These are phyloP conservation scores for Luperina testacea DNA, from an alignment of 2,888 invertebrate genomes.

Conservation along the genomic window DNA sequence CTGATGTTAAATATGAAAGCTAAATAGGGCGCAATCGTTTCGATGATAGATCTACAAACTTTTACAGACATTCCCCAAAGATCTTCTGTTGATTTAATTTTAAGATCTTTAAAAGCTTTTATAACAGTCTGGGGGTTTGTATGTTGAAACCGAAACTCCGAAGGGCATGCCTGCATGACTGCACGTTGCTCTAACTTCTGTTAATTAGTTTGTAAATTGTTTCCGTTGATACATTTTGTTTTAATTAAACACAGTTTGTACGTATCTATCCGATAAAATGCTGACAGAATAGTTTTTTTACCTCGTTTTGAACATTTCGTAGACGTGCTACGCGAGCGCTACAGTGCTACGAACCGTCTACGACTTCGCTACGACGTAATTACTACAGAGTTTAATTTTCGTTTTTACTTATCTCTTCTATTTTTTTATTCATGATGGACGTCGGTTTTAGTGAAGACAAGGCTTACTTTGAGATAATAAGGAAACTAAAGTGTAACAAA, in stretches of 20 bases:
- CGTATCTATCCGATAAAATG: slow-evolving; percentile 41
- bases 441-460: slow-evolving; percentile 32
- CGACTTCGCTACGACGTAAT: slow-evolving; percentile 61
- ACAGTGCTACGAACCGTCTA: slow-evolving; percentile 61
- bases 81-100: too few species aligned
- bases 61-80: too few species aligned
- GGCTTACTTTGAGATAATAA: slow-evolving; percentile 47
- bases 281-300: slow-evolving; percentile 39
- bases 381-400: slow-evolving; percentile 60
- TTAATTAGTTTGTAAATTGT: slow-evolving; percentile 36
- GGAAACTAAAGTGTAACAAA: slow-evolving; percentile 40
- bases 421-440: slow-evolving; percentile 47
- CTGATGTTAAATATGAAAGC: too few species aligned
- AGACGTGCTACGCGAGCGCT: slow-evolving; percentile 61
- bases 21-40: too few species aligned
- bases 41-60: too few species aligned
- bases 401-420: slow-evolving; percentile 53
- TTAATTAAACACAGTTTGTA: slow-evolving; percentile 46
- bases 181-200: slow-evolving; percentile 25
- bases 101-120: too few species aligned
- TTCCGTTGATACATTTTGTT: slow-evolving; percentile 48
- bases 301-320: slow-evolving; percentile 50
- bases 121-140: too few species aligned
- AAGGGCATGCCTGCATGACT: too few species aligned
- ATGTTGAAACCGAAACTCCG: too few species aligned